These are phyloP conservation scores for Nasonia oneida DNA, from an alignment of 2,888 invertebrate species.

Conservation along the genomic window DNA sequence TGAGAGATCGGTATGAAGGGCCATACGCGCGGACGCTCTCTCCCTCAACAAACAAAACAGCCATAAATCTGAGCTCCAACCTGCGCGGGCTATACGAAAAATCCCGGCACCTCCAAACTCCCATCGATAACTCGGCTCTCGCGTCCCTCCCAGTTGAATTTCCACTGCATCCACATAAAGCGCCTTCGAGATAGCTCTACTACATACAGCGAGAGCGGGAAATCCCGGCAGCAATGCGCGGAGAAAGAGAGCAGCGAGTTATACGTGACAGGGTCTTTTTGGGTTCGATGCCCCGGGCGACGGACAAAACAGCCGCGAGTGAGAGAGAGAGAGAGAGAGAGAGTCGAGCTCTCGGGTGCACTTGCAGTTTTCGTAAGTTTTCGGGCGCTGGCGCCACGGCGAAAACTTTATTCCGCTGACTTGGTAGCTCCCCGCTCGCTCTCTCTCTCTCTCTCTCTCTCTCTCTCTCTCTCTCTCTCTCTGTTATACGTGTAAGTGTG, in stretches of 20 bases:
- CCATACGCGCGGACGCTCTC: neutral
- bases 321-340: constrained; percentile 33
- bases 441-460: too few species aligned
- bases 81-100: constrained; percentile 12
- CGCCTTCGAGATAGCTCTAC: constrained; percentile 3
- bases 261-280: constrained; percentile 52
- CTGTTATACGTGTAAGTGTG: constrained; percentile 5
- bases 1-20: neutral
- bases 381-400: too few species aligned
- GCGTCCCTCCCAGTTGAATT: neutral
- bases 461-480: too few species aligned
- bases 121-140: constrained; percentile 46
- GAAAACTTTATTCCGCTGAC: too few species aligned
- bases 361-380: too few species aligned
- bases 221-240: neutral
- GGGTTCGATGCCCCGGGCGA: constrained; percentile 61
- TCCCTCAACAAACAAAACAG: constrained; percentile 51
- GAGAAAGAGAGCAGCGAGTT: constrained; percentile 30
- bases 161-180: neutral
- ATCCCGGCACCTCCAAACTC: constrained; percentile 32
- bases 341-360: too few species aligned
- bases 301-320: constrained; percentile 64
- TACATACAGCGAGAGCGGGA: constrained; percentile 21
- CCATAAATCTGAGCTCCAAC: constrained; percentile 47
- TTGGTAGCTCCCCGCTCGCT: too few species aligned